phyloP scores from a whole-genome alignment of 2,888 invertebrate genomes.

The Ochropleura plecta region DNA sequence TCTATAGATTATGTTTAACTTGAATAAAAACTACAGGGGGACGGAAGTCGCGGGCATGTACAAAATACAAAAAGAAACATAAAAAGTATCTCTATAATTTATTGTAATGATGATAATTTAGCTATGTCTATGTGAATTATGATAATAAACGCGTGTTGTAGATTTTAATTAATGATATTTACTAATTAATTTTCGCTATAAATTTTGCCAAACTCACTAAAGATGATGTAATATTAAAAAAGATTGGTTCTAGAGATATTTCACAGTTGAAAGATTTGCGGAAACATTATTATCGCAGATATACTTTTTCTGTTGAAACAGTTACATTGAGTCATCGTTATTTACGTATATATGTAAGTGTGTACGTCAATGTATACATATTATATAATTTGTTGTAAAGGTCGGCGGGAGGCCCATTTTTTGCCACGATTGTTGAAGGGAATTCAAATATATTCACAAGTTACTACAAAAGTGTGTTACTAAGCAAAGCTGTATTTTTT shows the following conservation, averaged over 20 bases:
- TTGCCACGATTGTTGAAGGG: slow-evolving; percentile 5
- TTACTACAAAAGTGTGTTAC: not conserved
- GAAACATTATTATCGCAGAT: slow-evolving; percentile 36
- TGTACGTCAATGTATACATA: slow-evolving; percentile 37
- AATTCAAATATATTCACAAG: not conserved
- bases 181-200: slow-evolving; percentile 20
- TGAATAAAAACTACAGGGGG: not conserved
- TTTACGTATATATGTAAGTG: slow-evolving; percentile 37
- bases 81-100: slow-evolving; percentile 22
- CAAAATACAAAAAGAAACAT: not conserved
- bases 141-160: slow-evolving; percentile 5
- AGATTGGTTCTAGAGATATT: slow-evolving; percentile 6
- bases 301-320: slow-evolving; percentile 30
- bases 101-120: slow-evolving; percentile 27
- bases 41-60: too few species aligned
- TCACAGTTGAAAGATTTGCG: slow-evolving; percentile 20
- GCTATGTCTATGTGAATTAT: slow-evolving; percentile 8
- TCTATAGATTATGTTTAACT: not conserved
- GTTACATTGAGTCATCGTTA: slow-evolving; percentile 48
- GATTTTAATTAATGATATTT: slow-evolving; percentile 33
- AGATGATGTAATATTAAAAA: slow-evolving; percentile 40
- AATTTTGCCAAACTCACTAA: slow-evolving; percentile 20
- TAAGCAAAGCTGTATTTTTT: not conserved
- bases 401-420: slow-evolving; percentile 41
- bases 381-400: slow-evolving; percentile 35